Evolutionary conservation across 2,797 vertebrate species (phyloP).

Genomic region (Fratercula arctica): DNA sequence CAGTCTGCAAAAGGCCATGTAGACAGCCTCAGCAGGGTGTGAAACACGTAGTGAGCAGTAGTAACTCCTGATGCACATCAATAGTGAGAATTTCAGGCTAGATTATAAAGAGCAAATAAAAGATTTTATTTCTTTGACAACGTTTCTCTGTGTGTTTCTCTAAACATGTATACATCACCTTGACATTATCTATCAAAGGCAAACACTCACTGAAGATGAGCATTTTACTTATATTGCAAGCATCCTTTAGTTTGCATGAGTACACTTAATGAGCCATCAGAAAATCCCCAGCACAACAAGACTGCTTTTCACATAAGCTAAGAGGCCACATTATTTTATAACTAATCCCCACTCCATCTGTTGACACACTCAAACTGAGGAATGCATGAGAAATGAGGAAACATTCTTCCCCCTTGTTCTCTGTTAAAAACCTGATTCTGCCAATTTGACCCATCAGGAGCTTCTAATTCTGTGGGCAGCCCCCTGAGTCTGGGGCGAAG

Average conservation of each 20-base stretch:
- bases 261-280: constrained; percentile 34
- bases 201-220: constrained; percentile 24
- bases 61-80: not conserved
- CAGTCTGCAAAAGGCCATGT: constrained; percentile 9
- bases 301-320: constrained; percentile 28
- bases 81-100: not conserved
- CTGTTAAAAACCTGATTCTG: not conserved
- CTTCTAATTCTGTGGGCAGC: not conserved
- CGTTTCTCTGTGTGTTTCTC: not conserved
- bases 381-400: constrained; percentile 15
- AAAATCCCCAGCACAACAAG: constrained; percentile 5
- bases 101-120: not conserved
- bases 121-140: not conserved
- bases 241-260: constrained; percentile 7
- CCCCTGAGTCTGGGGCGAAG: not conserved
- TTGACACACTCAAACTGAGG: not conserved
- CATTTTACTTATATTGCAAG: not conserved
- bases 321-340: constrained; percentile 36
- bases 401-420: not conserved
- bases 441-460: not conserved
- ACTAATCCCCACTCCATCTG: constrained; percentile 50
- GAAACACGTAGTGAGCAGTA: not conserved
- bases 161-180: not conserved
- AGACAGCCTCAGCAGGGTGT: not conserved
- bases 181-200: not conserved